Conservation (phyloP, 2,888 invertebrate genomes). For the Julus scanicus region DNA sequence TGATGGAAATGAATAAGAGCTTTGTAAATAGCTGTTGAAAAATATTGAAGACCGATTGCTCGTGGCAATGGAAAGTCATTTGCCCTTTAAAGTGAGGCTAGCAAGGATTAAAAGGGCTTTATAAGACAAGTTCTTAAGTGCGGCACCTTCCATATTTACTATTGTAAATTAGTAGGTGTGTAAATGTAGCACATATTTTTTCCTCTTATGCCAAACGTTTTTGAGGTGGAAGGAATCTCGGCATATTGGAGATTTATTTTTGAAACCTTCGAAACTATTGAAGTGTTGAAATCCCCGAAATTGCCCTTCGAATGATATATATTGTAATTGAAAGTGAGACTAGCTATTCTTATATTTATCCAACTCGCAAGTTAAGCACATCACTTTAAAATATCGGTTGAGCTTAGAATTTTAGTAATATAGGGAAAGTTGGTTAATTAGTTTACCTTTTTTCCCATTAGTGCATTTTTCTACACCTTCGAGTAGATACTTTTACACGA, state of each 20-base stretch:
- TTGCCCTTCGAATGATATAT: background rate
- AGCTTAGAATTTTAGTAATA: background rate
- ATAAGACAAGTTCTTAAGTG: background rate
- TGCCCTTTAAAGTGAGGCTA: background rate
- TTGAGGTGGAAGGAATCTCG: background rate
- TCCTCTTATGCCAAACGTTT: background rate
- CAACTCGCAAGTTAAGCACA: background rate
- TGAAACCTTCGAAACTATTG: background rate
- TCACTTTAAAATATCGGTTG: conserved; percentile 2
- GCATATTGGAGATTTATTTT: background rate
- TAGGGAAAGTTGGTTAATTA: background rate
- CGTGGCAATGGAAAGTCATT: background rate
- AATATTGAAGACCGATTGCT: background rate
- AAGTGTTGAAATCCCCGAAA: background rate
- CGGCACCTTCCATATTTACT: background rate
- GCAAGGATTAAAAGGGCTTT: background rate
- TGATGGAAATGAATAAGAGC: background rate
- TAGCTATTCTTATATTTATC: background rate
- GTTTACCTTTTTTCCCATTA: background rate
- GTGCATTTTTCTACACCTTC: conserved; percentile 6
- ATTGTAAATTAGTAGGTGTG: conserved; percentile 5
- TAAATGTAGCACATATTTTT: background rate
- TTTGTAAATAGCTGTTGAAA: conserved; percentile 2
- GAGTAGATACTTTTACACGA: background rate
- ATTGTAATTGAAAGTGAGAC: background rate